phyloP scores from a whole-genome alignment of 2,113 vertebrate species.

The Chaetorhynchus papuensis region DNA sequence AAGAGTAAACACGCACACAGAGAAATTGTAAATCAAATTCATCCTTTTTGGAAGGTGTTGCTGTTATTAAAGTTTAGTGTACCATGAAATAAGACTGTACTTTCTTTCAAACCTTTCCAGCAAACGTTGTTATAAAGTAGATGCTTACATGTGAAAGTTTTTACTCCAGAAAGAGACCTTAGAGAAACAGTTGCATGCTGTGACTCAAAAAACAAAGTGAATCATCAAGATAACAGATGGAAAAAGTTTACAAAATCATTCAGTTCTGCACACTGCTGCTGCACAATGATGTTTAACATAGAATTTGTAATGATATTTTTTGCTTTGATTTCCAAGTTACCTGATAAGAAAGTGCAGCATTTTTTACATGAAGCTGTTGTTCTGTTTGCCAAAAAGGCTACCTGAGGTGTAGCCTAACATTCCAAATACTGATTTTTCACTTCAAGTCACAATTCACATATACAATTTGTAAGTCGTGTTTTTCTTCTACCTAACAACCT shows the following conservation, averaged over 20 bases:
- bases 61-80: slow-evolving; percentile 64
- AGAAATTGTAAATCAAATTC: slow-evolving; percentile 66
- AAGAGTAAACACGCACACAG: slow-evolving; percentile 37
- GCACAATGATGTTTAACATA: background rate
- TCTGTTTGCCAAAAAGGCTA: background rate
- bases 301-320: background rate
- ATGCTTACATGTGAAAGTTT: background rate
- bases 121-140: slow-evolving; percentile 40
- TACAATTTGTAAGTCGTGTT: background rate
- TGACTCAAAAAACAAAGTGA: background rate
- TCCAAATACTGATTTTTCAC: background rate
- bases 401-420: background rate
- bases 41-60: slow-evolving; percentile 24
- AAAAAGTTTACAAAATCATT: background rate
- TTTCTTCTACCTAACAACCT: background rate
- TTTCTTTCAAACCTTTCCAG: slow-evolving; percentile 50
- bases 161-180: background rate
- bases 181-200: background rate
- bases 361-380: background rate
- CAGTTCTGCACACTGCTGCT: background rate
- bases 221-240: background rate
- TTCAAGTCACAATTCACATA: background rate
- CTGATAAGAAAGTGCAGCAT: background rate
- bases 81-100: slow-evolving; percentile 68
- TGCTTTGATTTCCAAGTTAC: background rate